phyloP scores from a whole-genome alignment of 2,113 vertebrate genomes.

The Notothenia coriiceps region DNA sequence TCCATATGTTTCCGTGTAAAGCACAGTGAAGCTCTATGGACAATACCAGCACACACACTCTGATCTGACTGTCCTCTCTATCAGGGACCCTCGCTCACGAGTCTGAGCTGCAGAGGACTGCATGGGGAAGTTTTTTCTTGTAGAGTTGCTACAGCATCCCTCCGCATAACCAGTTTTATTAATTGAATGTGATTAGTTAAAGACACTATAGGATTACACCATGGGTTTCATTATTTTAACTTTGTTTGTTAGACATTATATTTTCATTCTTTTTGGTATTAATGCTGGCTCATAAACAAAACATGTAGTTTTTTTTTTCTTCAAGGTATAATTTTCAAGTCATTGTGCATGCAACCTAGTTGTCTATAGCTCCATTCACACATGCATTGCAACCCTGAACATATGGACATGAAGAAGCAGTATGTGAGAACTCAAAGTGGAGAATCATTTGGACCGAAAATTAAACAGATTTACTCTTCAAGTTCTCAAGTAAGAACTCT shows the following conservation, averaged over 20 bases:
- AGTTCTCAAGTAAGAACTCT: too few species aligned
- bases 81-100: background rate
- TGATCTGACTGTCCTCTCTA: conserved; percentile 45
- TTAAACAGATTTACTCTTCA: too few species aligned
- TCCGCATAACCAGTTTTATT: background rate
- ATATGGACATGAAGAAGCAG: too few species aligned
- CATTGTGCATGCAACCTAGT: background rate
- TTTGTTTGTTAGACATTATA: background rate
- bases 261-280: background rate
- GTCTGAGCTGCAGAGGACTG: background rate
- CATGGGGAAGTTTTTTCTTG: background rate
- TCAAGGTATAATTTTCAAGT: background rate
- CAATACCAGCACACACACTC: conserved; percentile 41
- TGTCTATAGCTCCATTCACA: too few species aligned
- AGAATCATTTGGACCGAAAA: too few species aligned
- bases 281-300: background rate
- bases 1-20: conserved; percentile 64
- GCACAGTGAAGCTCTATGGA: conserved; percentile 34
- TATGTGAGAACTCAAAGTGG: too few species aligned
- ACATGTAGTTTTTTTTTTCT: background rate
- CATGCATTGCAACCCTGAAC: too few species aligned
- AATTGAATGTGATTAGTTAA: background rate
- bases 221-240: background rate
- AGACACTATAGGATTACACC: background rate
- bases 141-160: background rate